Base-by-base conservation (phyloP, 1,140 invertebrate species). In the Muscidifurax raptorellus region DNA sequence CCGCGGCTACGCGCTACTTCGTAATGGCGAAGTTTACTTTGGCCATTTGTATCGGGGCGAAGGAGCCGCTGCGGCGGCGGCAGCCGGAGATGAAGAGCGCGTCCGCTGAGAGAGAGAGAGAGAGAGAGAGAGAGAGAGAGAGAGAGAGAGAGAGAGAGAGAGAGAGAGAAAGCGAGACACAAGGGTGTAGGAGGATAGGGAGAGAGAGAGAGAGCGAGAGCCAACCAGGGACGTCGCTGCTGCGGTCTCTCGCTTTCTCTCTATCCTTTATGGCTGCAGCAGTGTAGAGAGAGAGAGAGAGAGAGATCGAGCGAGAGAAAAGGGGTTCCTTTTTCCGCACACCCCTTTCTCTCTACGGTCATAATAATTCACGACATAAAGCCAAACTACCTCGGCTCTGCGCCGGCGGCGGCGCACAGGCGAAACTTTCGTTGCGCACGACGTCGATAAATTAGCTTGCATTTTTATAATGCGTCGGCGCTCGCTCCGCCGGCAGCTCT, bases 21-120 rank as follows among this genome's bases (percentile, higher is more conserved):
- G 91, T 91, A 92, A 92, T 92, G 90, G 91, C 90, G 86, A 92
- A 92, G 91, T 92, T 92, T 91, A 92, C 91, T 92, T 92, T 91
- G 88, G 88, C 89, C 91, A 92, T 92, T 92, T 91, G 90, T 91
- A 90, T 91, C 90, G 89, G 86, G 86, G 75, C 83, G 75, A 85
- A 52, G 59, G 30, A 84, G 86, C 67, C 64, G 36, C 36, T 40
- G 36, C 36, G 36, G 52, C 74, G 80, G 30, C 74, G 77, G 75
- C 47, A 64, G 77, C 36, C 12, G 47, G 84, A 85, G 82, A 81
- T 72, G 86, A 86, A 84, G 86, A 67, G 80, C 69, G 83, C 64
- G 83, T 40, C 12, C 74, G 28, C 72, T 0, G 12, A 30, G 30
- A 27, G 22, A 36, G 25, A 69, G 12, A n/a, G 13, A 18, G 27